These are phyloP conservation scores for Myopa tessellatipennis DNA, from an alignment of 2,888 invertebrate genomes.

Conservation along the genomic window DNA sequence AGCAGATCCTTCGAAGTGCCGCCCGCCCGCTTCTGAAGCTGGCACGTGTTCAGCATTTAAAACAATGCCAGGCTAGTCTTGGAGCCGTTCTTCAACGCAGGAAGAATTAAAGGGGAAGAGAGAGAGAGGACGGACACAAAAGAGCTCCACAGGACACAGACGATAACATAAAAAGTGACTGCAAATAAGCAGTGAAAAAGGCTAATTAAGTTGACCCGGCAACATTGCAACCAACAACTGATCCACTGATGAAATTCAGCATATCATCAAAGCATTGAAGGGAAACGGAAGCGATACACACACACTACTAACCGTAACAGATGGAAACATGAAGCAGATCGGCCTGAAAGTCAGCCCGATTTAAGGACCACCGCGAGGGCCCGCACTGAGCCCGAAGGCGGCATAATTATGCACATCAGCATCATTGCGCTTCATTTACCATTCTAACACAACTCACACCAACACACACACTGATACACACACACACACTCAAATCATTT, in stretches of 20 bases:
- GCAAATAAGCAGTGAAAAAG: background rate
- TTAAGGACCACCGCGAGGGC: background rate
- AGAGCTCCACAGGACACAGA: background rate
- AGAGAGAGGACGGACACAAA: background rate
- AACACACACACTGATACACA: slow-evolving; percentile 4
- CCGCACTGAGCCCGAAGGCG: background rate
- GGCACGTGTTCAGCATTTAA: slow-evolving; percentile 14
- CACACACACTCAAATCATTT: background rate
- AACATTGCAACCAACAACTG: background rate
- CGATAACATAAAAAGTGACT: no score
- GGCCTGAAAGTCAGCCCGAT: background rate
- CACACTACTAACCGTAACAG: background rate
- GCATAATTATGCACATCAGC: slow-evolving; percentile 22
- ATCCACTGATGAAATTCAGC: background rate
- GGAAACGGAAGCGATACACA: no score
- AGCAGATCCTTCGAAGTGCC: slow-evolving; percentile 32
- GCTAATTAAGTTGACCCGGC: background rate
- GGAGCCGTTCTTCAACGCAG: background rate
- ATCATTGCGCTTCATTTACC: background rate
- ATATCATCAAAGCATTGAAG: background rate
- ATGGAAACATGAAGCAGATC: background rate
- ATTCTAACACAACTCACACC: background rate
- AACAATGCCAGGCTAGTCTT: background rate
- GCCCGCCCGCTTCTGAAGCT: background rate
- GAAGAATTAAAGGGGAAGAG: background rate